Percentiles rank a stretch among this genome's conserved stretches.
Conservation (phyloP, 2,797 vertebrate genomes). For the Esox lucius region DNA sequence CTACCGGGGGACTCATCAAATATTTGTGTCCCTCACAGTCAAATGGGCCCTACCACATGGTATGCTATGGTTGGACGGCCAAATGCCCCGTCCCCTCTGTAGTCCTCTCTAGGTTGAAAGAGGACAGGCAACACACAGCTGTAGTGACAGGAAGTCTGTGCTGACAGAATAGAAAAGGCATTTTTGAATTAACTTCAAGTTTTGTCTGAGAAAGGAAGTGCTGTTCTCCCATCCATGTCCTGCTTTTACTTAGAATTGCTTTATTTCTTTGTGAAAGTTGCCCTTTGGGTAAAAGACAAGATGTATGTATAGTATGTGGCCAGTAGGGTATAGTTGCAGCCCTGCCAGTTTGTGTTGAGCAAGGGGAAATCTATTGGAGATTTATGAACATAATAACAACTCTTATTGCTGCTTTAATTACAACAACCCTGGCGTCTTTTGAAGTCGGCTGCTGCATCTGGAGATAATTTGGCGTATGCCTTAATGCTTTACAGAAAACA, state of each 20-base stretch:
- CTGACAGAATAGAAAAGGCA: constrained; percentile 31
- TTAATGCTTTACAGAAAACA: constrained; percentile 54
- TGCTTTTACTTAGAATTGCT: neutral
- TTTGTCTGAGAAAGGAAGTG: constrained; percentile 32
- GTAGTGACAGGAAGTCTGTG: constrained; percentile 52
- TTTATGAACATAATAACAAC: constrained; percentile 74
- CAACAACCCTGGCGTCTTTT: constrained; percentile 49
- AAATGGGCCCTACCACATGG: constrained; percentile 41
- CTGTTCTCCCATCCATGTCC: neutral
- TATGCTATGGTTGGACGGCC: constrained; percentile 56
- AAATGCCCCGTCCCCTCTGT: constrained; percentile 38
- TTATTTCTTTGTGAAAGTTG: neutral
- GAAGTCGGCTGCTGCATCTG: constrained; percentile 59
- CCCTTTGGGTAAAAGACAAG: neutral
- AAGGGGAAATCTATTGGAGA: constrained; percentile 65
- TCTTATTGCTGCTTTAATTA: constrained; percentile 70
- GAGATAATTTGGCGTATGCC: constrained; percentile 64
- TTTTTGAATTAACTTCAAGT: constrained; percentile 43
- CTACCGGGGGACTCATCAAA: constrained; percentile 68
- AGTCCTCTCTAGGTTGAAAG: constrained; percentile 43
- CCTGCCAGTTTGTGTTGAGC: constrained; percentile 59
- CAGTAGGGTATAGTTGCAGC: constrained; percentile 37
- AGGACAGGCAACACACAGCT: constrained; percentile 46
- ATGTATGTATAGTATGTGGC: constrained; percentile 8
- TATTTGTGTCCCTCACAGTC: constrained; percentile 69